Base-by-base conservation (phyloP, 2,797 vertebrate species). In the Emydoidea blandingii region DNA sequence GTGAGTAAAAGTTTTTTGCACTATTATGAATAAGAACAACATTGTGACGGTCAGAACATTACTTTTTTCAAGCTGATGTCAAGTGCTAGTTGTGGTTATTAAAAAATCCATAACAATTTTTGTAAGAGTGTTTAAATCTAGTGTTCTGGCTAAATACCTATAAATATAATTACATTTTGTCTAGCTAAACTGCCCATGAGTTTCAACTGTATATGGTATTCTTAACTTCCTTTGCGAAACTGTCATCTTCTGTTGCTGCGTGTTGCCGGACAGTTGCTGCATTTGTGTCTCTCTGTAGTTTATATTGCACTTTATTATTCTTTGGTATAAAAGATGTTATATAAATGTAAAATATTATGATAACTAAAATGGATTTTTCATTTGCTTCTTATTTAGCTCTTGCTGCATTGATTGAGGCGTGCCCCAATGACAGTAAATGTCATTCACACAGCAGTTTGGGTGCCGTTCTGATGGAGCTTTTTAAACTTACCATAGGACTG, bases 401-500 rank as follows among this genome's bases (percentile, higher is more conserved):
- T 8, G 98, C 98, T 47, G 98, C 98, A 0, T 47, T 99, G 95
- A 98, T 98, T 0, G 98, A 98, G 83, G 97, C 96, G 4, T 98
- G 97, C 82, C 81, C 56, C 5, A 88, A 91, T 0, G 83, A 14
- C 0, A 59, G 81, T 1, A 90, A 96, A 27, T 98, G 98, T 93
- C 97, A 83, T 37, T 97, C 98, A 83, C 98, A 98, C 1, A 98
- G 98, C 93, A 98, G 97, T 78, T 98, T 99, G 95, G 97, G 98
- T 0, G 98, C 98, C 0, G 98, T 98, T 0, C 97, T 98, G 80
- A 97, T 99, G 88, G 98, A 99, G 53, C 98, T 99, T 27, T 98
- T 99, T 88, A 98, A 98, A 89, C 98, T 99, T 95, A 98, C 98
- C 87, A 97, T 99, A 2, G 98, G 98, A 5, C 97, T 99, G 88